These are phyloP conservation scores for Galbula dea DNA, from an alignment of 2,113 vertebrate genomes.

Conservation along the genomic window DNA sequence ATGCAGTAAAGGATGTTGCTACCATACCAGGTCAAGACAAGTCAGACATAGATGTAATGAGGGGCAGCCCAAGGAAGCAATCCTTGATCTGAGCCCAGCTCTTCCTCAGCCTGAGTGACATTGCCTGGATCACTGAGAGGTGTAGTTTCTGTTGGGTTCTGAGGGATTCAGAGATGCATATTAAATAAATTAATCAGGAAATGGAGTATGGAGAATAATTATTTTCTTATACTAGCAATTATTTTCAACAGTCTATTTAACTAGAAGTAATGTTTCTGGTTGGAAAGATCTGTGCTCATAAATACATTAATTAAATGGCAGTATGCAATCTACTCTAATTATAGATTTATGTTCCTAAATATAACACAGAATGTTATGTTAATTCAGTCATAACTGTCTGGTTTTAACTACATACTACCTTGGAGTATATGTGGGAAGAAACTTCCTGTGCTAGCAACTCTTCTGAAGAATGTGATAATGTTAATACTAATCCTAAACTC, in stretches of 20 bases:
- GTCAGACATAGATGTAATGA: neutral
- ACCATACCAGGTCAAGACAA: neutral
- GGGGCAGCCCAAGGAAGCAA: neutral
- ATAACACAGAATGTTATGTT: neutral
- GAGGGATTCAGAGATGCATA: neutral
- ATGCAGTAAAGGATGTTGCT: neutral
- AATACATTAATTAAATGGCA: neutral
- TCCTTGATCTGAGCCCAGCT: neutral
- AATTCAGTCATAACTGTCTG: neutral
- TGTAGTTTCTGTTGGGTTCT: neutral
- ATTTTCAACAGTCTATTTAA: neutral
- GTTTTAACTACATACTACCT: neutral
- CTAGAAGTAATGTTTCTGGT: neutral
- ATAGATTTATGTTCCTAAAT: neutral
- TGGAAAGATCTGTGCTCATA: neutral
- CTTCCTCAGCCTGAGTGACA: neutral
- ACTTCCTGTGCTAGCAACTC: neutral
- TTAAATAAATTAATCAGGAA: neutral
- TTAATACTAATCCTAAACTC: neutral
- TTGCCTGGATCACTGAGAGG: neutral
- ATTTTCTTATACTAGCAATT: neutral
- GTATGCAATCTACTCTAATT: neutral
- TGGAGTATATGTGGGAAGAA: neutral
- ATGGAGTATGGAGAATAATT: neutral
- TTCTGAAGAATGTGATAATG: neutral